Percentiles rank a stretch among this genome's conserved stretches.
These are phyloP conservation scores for Melangyna quadrimaculata DNA, from an alignment of 2,888 invertebrate genomes.

Conservation along the genomic window DNA sequence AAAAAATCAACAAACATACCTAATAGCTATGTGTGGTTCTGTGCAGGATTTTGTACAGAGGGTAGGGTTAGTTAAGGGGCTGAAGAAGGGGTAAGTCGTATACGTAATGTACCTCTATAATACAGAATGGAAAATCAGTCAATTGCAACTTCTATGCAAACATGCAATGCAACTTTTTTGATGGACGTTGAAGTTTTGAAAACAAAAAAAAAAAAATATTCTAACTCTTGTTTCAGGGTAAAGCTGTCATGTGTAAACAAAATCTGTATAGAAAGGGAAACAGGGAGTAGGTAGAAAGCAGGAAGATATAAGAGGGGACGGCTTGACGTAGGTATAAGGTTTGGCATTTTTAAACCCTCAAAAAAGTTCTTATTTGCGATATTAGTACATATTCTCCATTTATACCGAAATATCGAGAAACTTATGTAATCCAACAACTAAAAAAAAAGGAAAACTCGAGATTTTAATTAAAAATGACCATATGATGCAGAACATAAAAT, in stretches of 20 bases:
- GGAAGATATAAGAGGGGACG: neutral
- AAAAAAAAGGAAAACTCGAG: neutral
- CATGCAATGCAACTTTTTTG: slow-evolving; percentile 59
- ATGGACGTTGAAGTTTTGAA: slow-evolving; percentile 42
- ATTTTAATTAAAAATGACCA: slow-evolving; percentile 7
- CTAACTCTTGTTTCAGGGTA: neutral
- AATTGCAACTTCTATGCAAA: slow-evolving; percentile 60
- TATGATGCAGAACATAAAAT: neutral
- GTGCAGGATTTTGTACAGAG: neutral
- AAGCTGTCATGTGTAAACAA: neutral
- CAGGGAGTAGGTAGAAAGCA: neutral
- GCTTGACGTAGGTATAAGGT: neutral
- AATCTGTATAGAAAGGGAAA: neutral
- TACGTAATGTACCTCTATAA: neutral
- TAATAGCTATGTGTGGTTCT: neutral
- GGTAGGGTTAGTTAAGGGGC: neutral
- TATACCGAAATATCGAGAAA: neutral
- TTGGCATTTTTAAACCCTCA: neutral
- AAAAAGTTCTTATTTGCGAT: neutral
- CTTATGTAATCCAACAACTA: neutral
- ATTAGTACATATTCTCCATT: neutral
- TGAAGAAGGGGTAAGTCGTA: too few species aligned
- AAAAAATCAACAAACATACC: slow-evolving; percentile 1
- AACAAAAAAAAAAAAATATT: too few species aligned
- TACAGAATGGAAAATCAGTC: slow-evolving; percentile 44